Conservation (phyloP, 2,888 invertebrate genomes). For the Thyatira batis region DNA sequence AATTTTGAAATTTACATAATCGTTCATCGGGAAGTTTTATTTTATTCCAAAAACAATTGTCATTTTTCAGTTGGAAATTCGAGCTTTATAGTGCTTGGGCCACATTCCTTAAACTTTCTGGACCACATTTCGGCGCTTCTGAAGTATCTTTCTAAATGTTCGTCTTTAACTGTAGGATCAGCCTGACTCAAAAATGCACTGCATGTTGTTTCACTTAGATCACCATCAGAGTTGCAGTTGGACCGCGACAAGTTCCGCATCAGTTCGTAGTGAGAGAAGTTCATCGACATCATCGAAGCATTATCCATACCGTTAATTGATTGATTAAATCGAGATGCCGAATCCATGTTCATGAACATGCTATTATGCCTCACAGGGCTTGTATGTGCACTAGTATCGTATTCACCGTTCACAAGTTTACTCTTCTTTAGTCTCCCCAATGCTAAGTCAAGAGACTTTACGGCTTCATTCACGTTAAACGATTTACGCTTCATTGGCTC, state of each 20-base stretch:
- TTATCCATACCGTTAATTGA: slow-evolving; percentile 36
- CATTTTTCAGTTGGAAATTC: slow-evolving; percentile 41
- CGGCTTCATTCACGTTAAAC: slow-evolving; percentile 58
- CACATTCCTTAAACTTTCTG: slow-evolving; percentile 33
- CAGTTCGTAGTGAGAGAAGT: slow-evolving; percentile 73
- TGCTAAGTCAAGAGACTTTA: slow-evolving; percentile 58
- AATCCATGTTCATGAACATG: slow-evolving; percentile 50
- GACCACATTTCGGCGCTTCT: slow-evolving; percentile 69
- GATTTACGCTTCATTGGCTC: slow-evolving; percentile 59
- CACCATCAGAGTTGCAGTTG: slow-evolving; percentile 66
- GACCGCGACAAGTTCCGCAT: slow-evolving; percentile 65
- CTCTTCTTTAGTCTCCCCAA: slow-evolving; percentile 61
- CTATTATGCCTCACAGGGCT: slow-evolving; percentile 30
- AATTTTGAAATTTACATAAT: slow-evolving; percentile 81
- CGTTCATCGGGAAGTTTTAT: slow-evolving; percentile 74
- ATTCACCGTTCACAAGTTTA: slow-evolving; percentile 54
- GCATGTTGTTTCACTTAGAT: slow-evolving; percentile 57
- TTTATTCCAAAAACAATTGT: slow-evolving; percentile 22
- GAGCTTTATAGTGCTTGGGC: slow-evolving; percentile 35
- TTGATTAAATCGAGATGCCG: slow-evolving; percentile 32
- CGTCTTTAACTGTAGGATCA: slow-evolving; percentile 54
- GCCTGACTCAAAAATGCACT: slow-evolving; percentile 39
- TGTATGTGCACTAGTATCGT: slow-evolving; percentile 24
- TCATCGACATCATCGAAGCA: slow-evolving; percentile 65
- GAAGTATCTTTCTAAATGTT: slow-evolving; percentile 69